phyloP scores from a whole-genome alignment of 2,797 vertebrate species.

The Lerista edwardsae region DNA sequence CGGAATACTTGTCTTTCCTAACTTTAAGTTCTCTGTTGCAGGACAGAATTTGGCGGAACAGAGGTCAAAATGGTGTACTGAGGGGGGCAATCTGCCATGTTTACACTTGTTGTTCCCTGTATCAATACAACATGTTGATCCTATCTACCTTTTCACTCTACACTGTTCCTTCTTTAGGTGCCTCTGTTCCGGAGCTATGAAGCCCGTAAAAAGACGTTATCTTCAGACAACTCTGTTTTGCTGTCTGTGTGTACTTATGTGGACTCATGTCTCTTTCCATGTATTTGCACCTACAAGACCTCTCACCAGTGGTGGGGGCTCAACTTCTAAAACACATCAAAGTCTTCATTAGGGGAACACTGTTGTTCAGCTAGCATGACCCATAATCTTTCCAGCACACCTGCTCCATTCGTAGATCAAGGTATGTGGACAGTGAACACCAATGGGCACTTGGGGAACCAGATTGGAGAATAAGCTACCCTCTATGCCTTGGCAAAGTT shows the following conservation, averaged over 20 bases:
- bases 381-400: not conserved
- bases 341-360: accelerated
- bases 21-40: too few species aligned
- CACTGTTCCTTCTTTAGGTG: not conserved
- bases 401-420: not conserved
- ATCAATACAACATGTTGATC: not conserved
- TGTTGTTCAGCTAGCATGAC: accelerated
- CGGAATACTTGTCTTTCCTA: too few species aligned
- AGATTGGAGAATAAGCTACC: slow-evolving; percentile 70
- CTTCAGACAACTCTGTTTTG: not conserved
- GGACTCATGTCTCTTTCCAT: not conserved
- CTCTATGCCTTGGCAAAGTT: slow-evolving; percentile 65
- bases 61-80: too few species aligned
- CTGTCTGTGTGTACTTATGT: not conserved
- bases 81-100: too few species aligned
- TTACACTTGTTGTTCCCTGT: too few species aligned
- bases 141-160: too few species aligned
- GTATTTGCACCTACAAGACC: not conserved
- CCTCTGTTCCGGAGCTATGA: not conserved
- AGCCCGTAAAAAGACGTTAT: not conserved
- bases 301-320: accelerated
- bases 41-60: too few species aligned
- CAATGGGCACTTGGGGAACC: slow-evolving; percentile 69
- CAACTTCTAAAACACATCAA: accelerated
- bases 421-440: slow-evolving; percentile 67